Conservation (phyloP, 2,888 invertebrate species). For the Microdon myrmicae region DNA sequence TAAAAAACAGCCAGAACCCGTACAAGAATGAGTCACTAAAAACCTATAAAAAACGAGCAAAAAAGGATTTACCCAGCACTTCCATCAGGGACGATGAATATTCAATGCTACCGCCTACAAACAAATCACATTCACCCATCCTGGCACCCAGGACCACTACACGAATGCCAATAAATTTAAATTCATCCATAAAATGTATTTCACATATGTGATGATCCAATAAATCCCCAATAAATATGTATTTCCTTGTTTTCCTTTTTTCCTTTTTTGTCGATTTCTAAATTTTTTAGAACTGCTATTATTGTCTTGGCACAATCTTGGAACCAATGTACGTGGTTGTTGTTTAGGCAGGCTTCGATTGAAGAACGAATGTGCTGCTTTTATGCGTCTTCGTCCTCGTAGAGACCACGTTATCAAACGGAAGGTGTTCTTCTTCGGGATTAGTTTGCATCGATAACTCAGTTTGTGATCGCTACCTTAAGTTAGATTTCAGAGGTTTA, state of each 20-base stretch:
- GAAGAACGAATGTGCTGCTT: conserved; percentile 10
- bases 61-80: conserved; percentile 8
- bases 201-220: conserved; percentile 49
- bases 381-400: no score
- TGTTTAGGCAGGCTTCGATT: conserved; percentile 26
- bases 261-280: no score
- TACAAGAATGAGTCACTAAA: background rate
- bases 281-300: no score
- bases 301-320: conserved; percentile 1
- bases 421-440: no score
- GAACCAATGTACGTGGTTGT: conserved; percentile 13
- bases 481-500: conserved; percentile 5
- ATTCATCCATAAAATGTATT: conserved; percentile 46
- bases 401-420: no score
- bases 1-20: background rate
- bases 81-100: conserved; percentile 22
- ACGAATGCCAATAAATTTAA: conserved; percentile 41
- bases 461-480: conserved; percentile 10
- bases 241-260: conserved; percentile 8
- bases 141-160: background rate
- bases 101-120: conserved; percentile 11
- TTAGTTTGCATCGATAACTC: conserved; percentile 17
- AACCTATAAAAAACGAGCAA: conserved; percentile 7
- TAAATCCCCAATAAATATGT: conserved; percentile 47
- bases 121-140: conserved; percentile 8